These are phyloP conservation scores for Scotopteryx bipunctaria DNA, from an alignment of 2,888 invertebrate genomes.

Conservation along the genomic window DNA sequence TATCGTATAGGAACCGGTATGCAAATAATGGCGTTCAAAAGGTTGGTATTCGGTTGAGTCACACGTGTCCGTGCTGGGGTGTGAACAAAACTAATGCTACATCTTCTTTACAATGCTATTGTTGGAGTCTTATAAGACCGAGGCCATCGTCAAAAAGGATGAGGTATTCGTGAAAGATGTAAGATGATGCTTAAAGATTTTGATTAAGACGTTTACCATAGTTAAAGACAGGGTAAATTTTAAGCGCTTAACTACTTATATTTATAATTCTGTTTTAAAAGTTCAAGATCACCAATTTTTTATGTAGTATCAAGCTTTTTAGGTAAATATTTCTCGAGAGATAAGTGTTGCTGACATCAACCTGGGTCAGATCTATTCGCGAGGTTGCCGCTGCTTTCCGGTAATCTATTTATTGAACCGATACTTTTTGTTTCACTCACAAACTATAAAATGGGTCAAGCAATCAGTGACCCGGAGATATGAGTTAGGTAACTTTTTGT, in stretches of 20 bases:
- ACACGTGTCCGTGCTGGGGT: constrained; percentile 70
- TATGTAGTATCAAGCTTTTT: too few relatives aligned
- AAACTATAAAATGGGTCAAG: constrained; percentile 60
- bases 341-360: constrained; percentile 30
- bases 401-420: constrained; percentile 23
- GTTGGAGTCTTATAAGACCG: constrained; percentile 62
- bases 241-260: too few relatives aligned
- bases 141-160: constrained; percentile 15
- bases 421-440: constrained; percentile 35
- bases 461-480: constrained; percentile 63
- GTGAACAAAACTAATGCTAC: constrained; percentile 73
- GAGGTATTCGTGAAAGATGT: neutral
- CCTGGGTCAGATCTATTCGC: constrained; percentile 21
- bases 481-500: constrained; percentile 52
- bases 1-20: constrained; percentile 83
- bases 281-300: too few relatives aligned
- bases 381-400: constrained; percentile 25
- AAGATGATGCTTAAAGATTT: neutral
- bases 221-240: neutral
- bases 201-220: constrained; percentile 1
- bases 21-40: constrained; percentile 77
- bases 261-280: too few relatives aligned
- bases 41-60: constrained; percentile 67
- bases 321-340: too few relatives aligned
- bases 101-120: constrained; percentile 71